A percentile compares a stretch with the other conserved stretches of the same genome.
phyloP scores from a whole-genome alignment of 2,888 invertebrate genomes.

The Callosobruchus maculatus region DNA sequence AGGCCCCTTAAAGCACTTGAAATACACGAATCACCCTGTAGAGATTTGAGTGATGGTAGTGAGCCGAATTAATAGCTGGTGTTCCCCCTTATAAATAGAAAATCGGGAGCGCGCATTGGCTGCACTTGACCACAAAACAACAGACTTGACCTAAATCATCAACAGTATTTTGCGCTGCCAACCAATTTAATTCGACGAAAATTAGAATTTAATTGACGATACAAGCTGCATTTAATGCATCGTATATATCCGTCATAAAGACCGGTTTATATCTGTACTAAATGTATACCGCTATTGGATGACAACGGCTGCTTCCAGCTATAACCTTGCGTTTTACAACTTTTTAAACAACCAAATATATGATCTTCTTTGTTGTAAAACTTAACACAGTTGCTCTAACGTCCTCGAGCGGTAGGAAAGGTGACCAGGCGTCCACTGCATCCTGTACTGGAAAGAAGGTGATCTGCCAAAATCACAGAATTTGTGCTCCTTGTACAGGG shows the following conservation, averaged over 20 bases:
- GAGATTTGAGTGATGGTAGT: neutral
- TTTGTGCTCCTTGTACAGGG: too few species aligned
- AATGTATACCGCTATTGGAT: neutral
- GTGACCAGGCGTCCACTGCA: too few species aligned
- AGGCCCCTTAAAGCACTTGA: too few species aligned
- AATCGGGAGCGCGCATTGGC: slow-evolving; percentile 15
- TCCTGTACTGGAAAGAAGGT: too few species aligned
- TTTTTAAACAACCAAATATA: too few species aligned
- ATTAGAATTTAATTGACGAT: neutral
- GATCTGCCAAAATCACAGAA: too few species aligned
- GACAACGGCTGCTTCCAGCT: neutral
- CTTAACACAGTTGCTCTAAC: too few species aligned
- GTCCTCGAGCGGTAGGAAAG: too few species aligned
- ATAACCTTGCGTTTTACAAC: too few species aligned
- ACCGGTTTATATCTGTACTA: neutral
- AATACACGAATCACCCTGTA: neutral
- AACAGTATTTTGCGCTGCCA: slow-evolving; percentile 7
- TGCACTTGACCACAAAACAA: slow-evolving; percentile 26
- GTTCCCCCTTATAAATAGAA: slow-evolving; percentile 18
- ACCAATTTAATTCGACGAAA: neutral
- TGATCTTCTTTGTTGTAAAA: too few species aligned
- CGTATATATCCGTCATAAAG: neutral
- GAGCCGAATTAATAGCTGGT: neutral
- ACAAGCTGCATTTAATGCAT: neutral
- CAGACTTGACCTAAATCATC: slow-evolving; percentile 23